Conservation (phyloP, 2,797 vertebrate species). For the Ambastaia sidthimunki region DNA sequence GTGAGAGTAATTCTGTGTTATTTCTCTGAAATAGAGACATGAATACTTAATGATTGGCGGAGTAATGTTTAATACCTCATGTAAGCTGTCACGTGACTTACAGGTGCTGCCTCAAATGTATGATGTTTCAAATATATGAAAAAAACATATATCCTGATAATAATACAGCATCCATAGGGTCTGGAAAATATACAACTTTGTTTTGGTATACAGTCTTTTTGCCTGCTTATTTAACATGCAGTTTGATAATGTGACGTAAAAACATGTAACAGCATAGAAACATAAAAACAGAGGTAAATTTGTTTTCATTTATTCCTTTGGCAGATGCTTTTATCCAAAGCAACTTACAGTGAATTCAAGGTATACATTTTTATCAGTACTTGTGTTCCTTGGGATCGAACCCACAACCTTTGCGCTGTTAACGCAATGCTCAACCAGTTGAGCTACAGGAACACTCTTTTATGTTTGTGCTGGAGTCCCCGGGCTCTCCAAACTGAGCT, state of each 20-base stretch:
- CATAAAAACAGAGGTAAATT: not conserved
- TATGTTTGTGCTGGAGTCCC: not conserved
- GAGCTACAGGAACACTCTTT: no score
- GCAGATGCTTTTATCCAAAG: no score
- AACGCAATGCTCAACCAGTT: no score
- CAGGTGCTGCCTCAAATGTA: not conserved
- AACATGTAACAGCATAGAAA: not conserved
- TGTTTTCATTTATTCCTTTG: no score
- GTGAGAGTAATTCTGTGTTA: constrained; percentile 69
- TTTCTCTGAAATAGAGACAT: constrained; percentile 68
- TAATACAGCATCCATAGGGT: not conserved
- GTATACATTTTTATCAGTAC: no score
- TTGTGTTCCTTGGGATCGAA: no score
- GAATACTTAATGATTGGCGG: constrained; percentile 73
- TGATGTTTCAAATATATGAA: no score
- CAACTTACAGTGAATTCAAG: no score
- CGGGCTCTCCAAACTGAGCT: not conserved
- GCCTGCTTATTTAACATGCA: not conserved
- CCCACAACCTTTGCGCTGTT: no score
- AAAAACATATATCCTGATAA: no score
- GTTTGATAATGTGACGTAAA: not conserved
- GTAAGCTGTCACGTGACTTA: constrained; percentile 46
- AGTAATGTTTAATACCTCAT: constrained; percentile 68
- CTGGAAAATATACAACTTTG: not conserved
- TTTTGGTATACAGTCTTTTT: not conserved